Percentiles rank a stretch among this genome's conserved stretches.
Conservation (phyloP, 2,113 vertebrate genomes). For the Dinomys branickii region DNA sequence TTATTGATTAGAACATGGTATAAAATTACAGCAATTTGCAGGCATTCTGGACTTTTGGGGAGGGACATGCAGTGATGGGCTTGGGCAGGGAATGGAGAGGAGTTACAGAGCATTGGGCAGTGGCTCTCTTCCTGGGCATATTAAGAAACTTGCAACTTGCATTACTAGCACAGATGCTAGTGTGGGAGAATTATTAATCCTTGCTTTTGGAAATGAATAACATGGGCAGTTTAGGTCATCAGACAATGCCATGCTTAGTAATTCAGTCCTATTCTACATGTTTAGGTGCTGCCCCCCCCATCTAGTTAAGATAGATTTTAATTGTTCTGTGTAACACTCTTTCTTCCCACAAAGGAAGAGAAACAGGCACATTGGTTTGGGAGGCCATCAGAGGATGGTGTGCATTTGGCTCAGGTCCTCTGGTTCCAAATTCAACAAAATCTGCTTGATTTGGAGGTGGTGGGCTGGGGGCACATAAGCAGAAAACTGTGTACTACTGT, state of each 20-base stretch:
- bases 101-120: not conserved
- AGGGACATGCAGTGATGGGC: slow-evolving; percentile 72
- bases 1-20: slow-evolving; percentile 82
- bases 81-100: slow-evolving; percentile 52
- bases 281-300: slow-evolving; percentile 48
- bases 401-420: slow-evolving; percentile 75
- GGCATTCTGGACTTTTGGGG: slow-evolving; percentile 67
- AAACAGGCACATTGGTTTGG: slow-evolving; percentile 76
- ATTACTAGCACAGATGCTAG: not conserved
- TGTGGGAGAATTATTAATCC: slow-evolving; percentile 12
- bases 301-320: not conserved
- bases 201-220: slow-evolving; percentile 31
- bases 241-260: slow-evolving; percentile 47
- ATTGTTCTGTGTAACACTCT: not conserved
- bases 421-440: slow-evolving; percentile 75
- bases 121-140: not conserved
- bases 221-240: not conserved
- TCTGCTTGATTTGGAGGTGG: slow-evolving; percentile 78
- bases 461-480: slow-evolving; percentile 80
- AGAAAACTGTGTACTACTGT: slow-evolving; percentile 76
- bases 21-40: slow-evolving; percentile 78
- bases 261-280: slow-evolving; percentile 5
- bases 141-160: not conserved
- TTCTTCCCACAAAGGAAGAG: slow-evolving; percentile 75
- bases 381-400: slow-evolving; percentile 37